Percentiles rank a stretch among this genome's conserved stretches.
These are phyloP conservation scores for Leguminivora glycinivorella DNA, from an alignment of 1,140 invertebrate genomes.

Conservation along the genomic window DNA sequence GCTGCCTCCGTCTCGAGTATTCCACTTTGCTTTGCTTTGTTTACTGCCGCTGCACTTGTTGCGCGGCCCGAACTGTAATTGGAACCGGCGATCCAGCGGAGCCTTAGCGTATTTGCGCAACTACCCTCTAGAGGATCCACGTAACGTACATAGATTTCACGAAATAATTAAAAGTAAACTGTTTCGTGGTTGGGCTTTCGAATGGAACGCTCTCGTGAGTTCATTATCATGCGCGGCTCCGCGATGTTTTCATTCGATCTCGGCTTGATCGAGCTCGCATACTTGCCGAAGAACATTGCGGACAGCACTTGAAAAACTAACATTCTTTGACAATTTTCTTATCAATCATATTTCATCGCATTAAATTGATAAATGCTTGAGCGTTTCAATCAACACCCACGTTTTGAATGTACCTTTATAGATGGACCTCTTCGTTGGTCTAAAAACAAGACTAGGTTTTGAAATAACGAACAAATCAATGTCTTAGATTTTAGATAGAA, in stretches of 20 bases:
- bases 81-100: constrained; percentile 6
- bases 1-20: constrained; percentile 62
- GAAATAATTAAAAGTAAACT: constrained; percentile 32
- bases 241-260: constrained; percentile 25
- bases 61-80: constrained; percentile 30
- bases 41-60: constrained; percentile 65
- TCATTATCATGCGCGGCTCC: constrained; percentile 18
- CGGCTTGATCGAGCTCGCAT: constrained; percentile 11
- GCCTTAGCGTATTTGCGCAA: constrained; percentile 17
- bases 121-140: constrained; percentile 18
- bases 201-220: constrained; percentile 25
- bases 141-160: constrained; percentile 24
- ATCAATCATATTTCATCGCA: not conserved
- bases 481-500: not conserved
- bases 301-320: not conserved
- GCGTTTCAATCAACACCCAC: not conserved
- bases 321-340: not conserved
- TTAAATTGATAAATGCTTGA: not conserved
- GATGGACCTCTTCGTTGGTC: not conserved
- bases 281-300: constrained; percentile 3
- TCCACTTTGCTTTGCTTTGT: constrained; percentile 68
- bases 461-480: not conserved
- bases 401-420: not conserved
- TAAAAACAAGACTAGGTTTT: not conserved
- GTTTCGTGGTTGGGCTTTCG: constrained; percentile 27